Percentiles rank a stretch among this genome's conserved stretches.
Evolutionary conservation across 2,888 invertebrate species (phyloP).

Genomic region (Dryomyza anilis): DNA sequence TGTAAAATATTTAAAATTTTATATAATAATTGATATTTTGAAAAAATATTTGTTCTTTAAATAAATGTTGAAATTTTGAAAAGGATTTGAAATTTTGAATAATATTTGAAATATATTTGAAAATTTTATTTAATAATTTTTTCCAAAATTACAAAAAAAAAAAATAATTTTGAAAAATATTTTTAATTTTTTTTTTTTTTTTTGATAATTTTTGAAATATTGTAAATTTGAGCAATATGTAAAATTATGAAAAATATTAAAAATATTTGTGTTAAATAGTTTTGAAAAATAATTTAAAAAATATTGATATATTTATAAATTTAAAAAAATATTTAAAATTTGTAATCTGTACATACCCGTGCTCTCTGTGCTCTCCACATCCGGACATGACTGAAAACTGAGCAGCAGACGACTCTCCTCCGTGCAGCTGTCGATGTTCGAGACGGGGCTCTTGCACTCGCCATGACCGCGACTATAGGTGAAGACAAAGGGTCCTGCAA

Average conservation of each 20-base stretch:
- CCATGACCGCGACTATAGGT: constrained; percentile 91
- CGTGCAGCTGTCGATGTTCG: constrained; percentile 92
- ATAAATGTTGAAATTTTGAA: too few relatives aligned
- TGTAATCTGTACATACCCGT: constrained; percentile 68
- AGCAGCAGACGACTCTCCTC: constrained; percentile 88
- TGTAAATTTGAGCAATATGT: too few relatives aligned
- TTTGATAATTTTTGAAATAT: too few relatives aligned
- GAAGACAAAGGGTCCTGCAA: constrained; percentile 85
- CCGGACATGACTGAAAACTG: constrained; percentile 92
- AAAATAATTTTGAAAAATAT: too few relatives aligned
- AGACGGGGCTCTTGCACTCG: constrained; percentile 86
- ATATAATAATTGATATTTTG: too few relatives aligned
- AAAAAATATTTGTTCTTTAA: too few relatives aligned
- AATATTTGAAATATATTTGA: too few relatives aligned
- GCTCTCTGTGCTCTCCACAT: constrained; percentile 88
- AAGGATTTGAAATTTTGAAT: too few relatives aligned
- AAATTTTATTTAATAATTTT: too few relatives aligned
- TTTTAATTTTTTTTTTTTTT: too few relatives aligned
- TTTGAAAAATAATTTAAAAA: neutral
- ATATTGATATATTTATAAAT: neutral
- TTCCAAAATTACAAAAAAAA: too few relatives aligned
- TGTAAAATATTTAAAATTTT: too few relatives aligned
- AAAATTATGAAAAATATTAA: neutral
- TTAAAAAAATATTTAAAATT: neutral
- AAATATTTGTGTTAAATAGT: neutral